These are phyloP conservation scores for Aradus depressus DNA, from an alignment of 2,888 invertebrate species.

Conservation along the genomic window DNA sequence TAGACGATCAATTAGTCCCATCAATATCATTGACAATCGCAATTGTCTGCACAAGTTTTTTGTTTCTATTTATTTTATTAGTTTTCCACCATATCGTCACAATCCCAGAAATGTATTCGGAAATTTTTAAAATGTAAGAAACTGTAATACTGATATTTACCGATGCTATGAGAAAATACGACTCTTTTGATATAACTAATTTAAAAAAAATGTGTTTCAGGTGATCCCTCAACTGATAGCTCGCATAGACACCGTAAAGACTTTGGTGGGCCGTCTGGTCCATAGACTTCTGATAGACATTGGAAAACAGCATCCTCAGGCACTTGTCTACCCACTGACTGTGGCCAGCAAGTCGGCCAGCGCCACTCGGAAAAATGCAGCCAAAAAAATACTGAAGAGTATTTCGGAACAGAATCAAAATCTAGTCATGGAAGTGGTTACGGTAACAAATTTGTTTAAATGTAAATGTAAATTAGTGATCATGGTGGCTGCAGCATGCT, in stretches of 20 bases:
- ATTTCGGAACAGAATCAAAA: constrained; percentile 91
- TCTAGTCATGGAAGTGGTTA: constrained; percentile 88
- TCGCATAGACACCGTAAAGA: constrained; percentile 86
- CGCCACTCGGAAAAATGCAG: constrained; percentile 71
- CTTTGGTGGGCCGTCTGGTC: constrained; percentile 78
- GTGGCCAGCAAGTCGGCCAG: constrained; percentile 94
- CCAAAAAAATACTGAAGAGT: constrained; percentile 84
- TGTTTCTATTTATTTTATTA: too few relatives aligned
- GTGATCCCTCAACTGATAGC: constrained; percentile 98
- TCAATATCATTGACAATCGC: too few relatives aligned
- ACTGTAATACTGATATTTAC: too few relatives aligned
- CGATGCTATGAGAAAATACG: too few relatives aligned
- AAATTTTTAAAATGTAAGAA: too few relatives aligned
- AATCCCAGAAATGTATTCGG: too few relatives aligned
- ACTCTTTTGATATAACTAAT: too few relatives aligned
- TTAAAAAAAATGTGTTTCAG: constrained; percentile 32
- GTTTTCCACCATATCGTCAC: too few relatives aligned
- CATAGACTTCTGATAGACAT: constrained; percentile 91
- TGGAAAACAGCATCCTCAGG: constrained; percentile 94
- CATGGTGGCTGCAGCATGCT: too few relatives aligned
- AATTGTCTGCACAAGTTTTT: too few relatives aligned
- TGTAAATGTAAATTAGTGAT: not conserved
- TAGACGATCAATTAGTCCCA: too few relatives aligned
- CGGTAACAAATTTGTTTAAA: constrained; percentile 63
- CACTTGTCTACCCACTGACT: constrained; percentile 91